Conservation (phyloP, 2,113 vertebrate species). For the Chaenogobius annularis region DNA sequence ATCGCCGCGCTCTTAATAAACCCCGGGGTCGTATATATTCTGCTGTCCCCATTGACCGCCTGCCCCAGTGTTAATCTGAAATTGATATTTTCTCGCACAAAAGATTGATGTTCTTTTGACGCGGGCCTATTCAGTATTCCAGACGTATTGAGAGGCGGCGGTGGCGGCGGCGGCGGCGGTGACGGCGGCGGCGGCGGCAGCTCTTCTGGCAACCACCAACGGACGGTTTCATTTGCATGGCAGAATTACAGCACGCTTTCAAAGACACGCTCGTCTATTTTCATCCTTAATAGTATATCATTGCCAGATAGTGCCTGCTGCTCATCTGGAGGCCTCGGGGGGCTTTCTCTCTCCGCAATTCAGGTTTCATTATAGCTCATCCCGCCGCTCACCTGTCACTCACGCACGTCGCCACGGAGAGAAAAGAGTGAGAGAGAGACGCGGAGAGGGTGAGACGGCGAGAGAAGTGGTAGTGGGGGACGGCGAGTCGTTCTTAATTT, state of each 20-base stretch:
- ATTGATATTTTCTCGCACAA: conserved; percentile 33
- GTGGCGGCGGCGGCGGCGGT: too few species aligned
- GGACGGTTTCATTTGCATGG: conserved; percentile 54
- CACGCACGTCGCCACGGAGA: conserved; percentile 5
- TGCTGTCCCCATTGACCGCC: background rate
- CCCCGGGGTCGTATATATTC: conserved; percentile 18
- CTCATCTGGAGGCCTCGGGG: conserved; percentile 18
- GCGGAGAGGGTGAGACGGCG: background rate
- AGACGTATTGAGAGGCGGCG: conserved; percentile 19
- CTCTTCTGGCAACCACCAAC: background rate
- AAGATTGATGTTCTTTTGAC: conserved; percentile 33
- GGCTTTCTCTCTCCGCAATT: conserved; percentile 24
- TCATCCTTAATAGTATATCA: conserved; percentile 47
- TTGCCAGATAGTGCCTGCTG: conserved; percentile 47
- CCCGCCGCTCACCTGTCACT: conserved; percentile 42
- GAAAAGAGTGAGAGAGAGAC: background rate
- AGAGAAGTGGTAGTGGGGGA: background rate
- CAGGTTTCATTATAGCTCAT: conserved; percentile 50
- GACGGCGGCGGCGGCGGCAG: too few species aligned
- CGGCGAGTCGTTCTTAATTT: conserved; percentile 35
- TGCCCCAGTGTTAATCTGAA: conserved; percentile 26
- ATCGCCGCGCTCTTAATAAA: conserved; percentile 21
- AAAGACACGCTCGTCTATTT: conserved; percentile 48
- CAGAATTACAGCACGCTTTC: conserved; percentile 48
- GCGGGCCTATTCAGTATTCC: conserved; percentile 39